Evolutionary conservation across 2,797 vertebrate genomes (phyloP), one percentile per base, ranked within the genome.

Genomic region (Allochrocebus solatus): DNA sequence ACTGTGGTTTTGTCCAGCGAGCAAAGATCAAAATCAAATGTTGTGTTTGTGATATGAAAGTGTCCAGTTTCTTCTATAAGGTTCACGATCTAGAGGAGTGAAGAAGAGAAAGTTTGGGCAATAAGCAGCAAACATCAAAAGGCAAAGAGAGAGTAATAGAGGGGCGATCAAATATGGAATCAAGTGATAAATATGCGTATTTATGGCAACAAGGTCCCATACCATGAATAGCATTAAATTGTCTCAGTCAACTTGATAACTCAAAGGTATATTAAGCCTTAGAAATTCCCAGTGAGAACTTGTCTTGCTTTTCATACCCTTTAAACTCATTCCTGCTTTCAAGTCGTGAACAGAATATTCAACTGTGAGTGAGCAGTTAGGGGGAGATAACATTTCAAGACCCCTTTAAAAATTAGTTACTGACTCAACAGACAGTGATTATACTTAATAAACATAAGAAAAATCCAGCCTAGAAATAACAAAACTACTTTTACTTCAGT

Each of bases 11-110:
- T 99, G 99, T 99, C 99, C 99, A 99, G 98, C 36, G 99, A 99
- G 99, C 99, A 99, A 98, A 99, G 99, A 98, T 99, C 99, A 99
- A 99, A 99, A 99, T 99, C 99, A 99, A 99, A 99, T 70, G 99
- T 99, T 98, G 99, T 99, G 98, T 99, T 99, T 98, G 99, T 99
- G 98, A 99, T 99, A 98, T 99, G 99, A 98, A 99, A 99, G 98
- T 99, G 99, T 99, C 99, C 99, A n/a, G 99, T 99, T 99, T 99
- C 99, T 98, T 99, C 99, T 97, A 99, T 99, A 89, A 99, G 99
- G 98, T 99, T 99, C 97, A 99, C 99, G 59, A 99, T 99, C 99
- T 99, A 99, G 97, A 97, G 97, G 61, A 95, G 24, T 53, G 93
- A 96, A 98, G 93, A 93, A 94, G 48, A 97, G 57, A 93, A 93